These are phyloP conservation scores for Protosalanx chinensis DNA, from an alignment of 2,797 vertebrate species.

Conservation along the genomic window DNA sequence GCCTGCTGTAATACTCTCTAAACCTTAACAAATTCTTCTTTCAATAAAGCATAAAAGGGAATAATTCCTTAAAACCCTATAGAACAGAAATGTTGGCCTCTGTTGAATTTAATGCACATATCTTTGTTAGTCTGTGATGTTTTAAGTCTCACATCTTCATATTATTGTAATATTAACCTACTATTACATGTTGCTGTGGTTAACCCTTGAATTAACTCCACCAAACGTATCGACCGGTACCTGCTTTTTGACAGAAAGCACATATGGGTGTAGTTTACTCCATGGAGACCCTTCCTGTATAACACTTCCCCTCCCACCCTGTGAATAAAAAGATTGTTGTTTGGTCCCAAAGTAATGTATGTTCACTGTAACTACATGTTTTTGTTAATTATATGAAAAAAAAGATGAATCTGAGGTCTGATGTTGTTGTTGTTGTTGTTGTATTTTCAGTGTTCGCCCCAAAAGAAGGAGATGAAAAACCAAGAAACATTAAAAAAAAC, in stretches of 20 bases:
- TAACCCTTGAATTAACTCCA: constrained; percentile 48
- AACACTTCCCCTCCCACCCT: constrained; percentile 55
- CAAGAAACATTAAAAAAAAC: constrained; percentile 52
- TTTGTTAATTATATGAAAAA: constrained; percentile 32
- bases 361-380: constrained; percentile 56
- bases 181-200: constrained; percentile 50
- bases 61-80: no score
- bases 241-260: constrained; percentile 44
- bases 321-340: constrained; percentile 65
- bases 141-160: constrained; percentile 37
- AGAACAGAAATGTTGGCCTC: neutral
- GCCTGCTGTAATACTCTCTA: constrained; percentile 47
- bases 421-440: constrained; percentile 65
- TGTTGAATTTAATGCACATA: neutral
- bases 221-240: neutral
- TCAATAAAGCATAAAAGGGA: constrained; percentile 5
- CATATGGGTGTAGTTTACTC: constrained; percentile 55
- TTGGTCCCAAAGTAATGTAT: constrained; percentile 62
- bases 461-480: constrained; percentile 34
- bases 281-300: constrained; percentile 40
- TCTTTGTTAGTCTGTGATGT: constrained; percentile 31
- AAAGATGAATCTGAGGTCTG: constrained; percentile 49
- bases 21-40: constrained; percentile 6
- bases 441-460: constrained; percentile 62
- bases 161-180: constrained; percentile 36